Base-by-base conservation (phyloP, 1,140 invertebrate species). In the Lepidurus apus region DNA sequence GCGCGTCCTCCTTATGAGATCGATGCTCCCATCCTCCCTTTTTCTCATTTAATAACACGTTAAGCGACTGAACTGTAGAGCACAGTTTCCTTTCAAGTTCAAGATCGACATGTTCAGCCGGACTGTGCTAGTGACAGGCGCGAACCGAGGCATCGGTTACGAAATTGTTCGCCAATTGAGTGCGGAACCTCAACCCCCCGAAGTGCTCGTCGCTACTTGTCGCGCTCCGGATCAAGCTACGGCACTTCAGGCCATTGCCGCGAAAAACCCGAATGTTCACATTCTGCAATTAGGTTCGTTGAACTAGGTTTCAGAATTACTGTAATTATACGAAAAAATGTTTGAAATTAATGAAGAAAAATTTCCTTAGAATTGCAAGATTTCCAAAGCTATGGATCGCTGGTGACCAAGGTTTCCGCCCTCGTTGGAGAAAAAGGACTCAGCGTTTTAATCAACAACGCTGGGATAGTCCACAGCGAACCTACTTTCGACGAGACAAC, bases 361-460 rank as follows among this genome's bases (percentile, higher is more conserved):
- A 13, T 65, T 65, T 65, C 7, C 10, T 1, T 1, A 65, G 53
- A 13, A n/a, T 65, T 65, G 6, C 17, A 17, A 65, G 53, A 7
- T 1, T 17, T 65, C 17, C 21, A 21, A 65, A 65, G 53, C 53
- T 65, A 65, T 21, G 53, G 17, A n/a, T 21, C 53, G 21, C 9
- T 17, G n/a, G 53, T 65, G 13, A 21, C 53, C 53, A 65, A 65
- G 53, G 53, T 65, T 65, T 65, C 53, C 53, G 21, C 6, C n/a
- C 24, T 79, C 47, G 88, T 93, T 2, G 88, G 90, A 77, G 87
- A 89, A 10, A 82, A 87, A 75, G 94, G 94, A 7, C 84, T 96
- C 0, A 94, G 95, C 85, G 87, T 95, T 26, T 85, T 97, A 0
- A 90, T 96, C 73, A 96, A 96, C 83, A 96, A 95, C 87, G 94